phyloP scores from a whole-genome alignment of 2,888 invertebrate species.

The Alentia gelatinosa region DNA sequence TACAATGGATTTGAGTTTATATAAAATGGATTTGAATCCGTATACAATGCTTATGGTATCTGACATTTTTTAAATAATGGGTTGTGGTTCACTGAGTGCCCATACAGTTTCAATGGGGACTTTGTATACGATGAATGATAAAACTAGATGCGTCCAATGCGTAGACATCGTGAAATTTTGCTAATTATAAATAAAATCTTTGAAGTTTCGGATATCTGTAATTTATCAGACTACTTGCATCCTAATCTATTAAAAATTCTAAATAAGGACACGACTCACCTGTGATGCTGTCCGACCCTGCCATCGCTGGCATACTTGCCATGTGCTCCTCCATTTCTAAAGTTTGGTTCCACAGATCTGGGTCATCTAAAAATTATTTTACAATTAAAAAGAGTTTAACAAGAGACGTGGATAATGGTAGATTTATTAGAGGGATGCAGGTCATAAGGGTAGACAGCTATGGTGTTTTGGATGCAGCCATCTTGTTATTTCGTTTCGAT shows the following conservation, averaged over 20 bases:
- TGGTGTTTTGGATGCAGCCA: too few relatives aligned
- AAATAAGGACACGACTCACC: not conserved
- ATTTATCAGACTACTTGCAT: not conserved
- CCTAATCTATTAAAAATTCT: not conserved
- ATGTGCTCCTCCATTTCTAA: conserved; percentile 66
- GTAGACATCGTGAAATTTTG: not conserved
- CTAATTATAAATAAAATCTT: not conserved
- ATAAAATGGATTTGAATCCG: too few relatives aligned
- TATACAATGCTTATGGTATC: too few relatives aligned
- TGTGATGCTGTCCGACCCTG: not conserved
- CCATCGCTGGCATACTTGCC: not conserved
- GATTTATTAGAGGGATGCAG: too few relatives aligned
- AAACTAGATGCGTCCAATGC: not conserved
- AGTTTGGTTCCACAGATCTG: conserved; percentile 75
- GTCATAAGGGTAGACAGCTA: too few relatives aligned
- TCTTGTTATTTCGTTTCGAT: too few relatives aligned
- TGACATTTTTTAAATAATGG: too few relatives aligned
- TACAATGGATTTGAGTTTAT: too few relatives aligned
- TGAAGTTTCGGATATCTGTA: not conserved
- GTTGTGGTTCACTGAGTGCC: too few relatives aligned
- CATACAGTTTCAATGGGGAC: not conserved
- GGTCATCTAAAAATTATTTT: conserved; percentile 69
- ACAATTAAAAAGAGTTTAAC: too few relatives aligned
- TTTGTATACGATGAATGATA: not conserved
- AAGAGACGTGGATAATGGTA: too few relatives aligned